Evolutionary conservation across 2,113 vertebrate genomes (phyloP).

Genomic region (Craseonycteris thonglongyai): DNA sequence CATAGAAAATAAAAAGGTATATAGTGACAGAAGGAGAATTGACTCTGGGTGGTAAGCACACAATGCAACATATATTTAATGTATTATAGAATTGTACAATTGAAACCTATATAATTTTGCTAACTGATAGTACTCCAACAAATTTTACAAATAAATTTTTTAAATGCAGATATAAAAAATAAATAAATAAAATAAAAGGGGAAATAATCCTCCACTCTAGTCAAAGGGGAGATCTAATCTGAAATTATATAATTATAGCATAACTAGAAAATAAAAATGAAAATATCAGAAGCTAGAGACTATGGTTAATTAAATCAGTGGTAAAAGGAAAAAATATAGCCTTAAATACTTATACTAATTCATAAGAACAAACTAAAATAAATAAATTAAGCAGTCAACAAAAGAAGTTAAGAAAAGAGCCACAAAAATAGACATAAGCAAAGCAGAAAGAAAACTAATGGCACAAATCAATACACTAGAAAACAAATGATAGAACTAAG

Average conservation of each 20-base stretch:
- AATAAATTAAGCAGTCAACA: neutral
- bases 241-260: conserved; percentile 3
- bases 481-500: conserved; percentile 3
- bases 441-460: conserved; percentile 12
- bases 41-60: no score
- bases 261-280: neutral
- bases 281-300: conserved; percentile 15
- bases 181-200: no score
- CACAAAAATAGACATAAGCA: conserved; percentile 10
- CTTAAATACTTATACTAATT: conserved; percentile 18
- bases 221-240: conserved; percentile 1
- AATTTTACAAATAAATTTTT: no score
- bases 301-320: neutral
- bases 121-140: no score
- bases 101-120: no score
- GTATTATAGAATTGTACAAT: no score
- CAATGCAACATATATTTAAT: no score
- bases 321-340: neutral
- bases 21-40: no score
- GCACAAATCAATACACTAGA: neutral
- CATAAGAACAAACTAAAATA: conserved; percentile 22
- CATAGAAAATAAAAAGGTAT: neutral
- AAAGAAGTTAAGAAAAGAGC: conserved; percentile 1
- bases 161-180: no score
- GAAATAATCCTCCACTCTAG: neutral